Percentiles rank a stretch among this genome's conserved stretches.
These are phyloP conservation scores for Germaria angustata DNA, from an alignment of 2,888 invertebrate genomes.

Conservation along the genomic window DNA sequence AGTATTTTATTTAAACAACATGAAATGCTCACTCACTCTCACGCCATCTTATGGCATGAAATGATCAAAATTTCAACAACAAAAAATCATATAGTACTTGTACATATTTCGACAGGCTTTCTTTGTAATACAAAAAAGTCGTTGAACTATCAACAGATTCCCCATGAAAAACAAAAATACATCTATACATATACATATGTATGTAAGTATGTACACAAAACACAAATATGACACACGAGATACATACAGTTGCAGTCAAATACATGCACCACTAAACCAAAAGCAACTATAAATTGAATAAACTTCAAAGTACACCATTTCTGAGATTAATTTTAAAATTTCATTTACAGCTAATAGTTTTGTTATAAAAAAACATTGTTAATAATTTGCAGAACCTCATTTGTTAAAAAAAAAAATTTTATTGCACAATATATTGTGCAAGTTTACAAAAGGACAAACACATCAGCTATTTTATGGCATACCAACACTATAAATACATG, in stretches of 20 bases:
- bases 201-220: slow-evolving; percentile 41
- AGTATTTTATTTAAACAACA: background rate
- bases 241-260: slow-evolving; percentile 52
- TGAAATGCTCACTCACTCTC: background rate
- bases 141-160: slow-evolving; percentile 50
- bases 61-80: slow-evolving; percentile 7
- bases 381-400: too few relatives aligned
- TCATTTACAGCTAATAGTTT: background rate
- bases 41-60: slow-evolving; percentile 10
- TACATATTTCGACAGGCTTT: slow-evolving; percentile 26
- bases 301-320: slow-evolving; percentile 15
- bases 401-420: too few relatives aligned
- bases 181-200: too few relatives aligned
- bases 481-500: background rate
- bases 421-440: too few relatives aligned
- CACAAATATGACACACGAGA: slow-evolving; percentile 56
- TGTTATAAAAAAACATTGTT: too few relatives aligned
- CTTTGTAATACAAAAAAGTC: slow-evolving; percentile 44
- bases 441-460: background rate
- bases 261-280: slow-evolving; percentile 15
- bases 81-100: slow-evolving; percentile 4
- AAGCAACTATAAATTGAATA: background rate
- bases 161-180: slow-evolving; percentile 68
- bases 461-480: background rate
- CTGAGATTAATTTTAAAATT: background rate